phyloP scores from a whole-genome alignment of 2,888 invertebrate species.

The Synanthedon vespiformis region DNA sequence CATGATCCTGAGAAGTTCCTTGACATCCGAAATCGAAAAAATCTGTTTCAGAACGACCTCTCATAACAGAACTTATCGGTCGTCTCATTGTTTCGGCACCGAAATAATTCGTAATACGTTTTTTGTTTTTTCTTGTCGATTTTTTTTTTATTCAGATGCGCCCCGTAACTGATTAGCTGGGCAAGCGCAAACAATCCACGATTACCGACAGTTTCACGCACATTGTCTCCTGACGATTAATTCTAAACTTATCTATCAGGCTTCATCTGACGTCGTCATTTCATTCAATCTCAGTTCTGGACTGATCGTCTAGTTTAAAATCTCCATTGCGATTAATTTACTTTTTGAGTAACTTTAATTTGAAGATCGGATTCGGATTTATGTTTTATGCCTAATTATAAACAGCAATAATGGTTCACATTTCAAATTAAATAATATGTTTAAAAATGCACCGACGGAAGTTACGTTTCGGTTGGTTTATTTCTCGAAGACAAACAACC shows the following conservation, averaged over 20 bases:
- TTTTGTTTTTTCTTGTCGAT: conserved; percentile 7
- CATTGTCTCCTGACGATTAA: conserved; percentile 35
- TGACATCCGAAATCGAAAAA: conserved; percentile 31
- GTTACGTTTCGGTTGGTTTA: conserved; percentile 28
- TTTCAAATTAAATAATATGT: neutral
- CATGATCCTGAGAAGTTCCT: conserved; percentile 37
- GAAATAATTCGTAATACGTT: conserved; percentile 16
- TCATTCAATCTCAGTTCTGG: too few species aligned
- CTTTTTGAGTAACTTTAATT: too few species aligned
- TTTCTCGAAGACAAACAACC: conserved; percentile 20
- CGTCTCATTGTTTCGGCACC: conserved; percentile 21
- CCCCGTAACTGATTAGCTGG: conserved; percentile 34
- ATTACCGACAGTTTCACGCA: conserved; percentile 36
- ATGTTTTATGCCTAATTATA: too few species aligned
- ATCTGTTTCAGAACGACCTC: conserved; percentile 6
- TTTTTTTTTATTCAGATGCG: conserved; percentile 19
- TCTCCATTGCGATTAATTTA: too few species aligned
- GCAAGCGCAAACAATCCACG: conserved; percentile 22
- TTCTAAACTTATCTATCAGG: conserved; percentile 10
- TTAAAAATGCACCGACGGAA: conserved; percentile 2
- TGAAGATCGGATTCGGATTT: too few species aligned
- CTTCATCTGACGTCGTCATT: too few species aligned
- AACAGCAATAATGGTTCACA: too few species aligned
- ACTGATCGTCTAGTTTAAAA: too few species aligned
- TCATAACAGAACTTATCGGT: conserved; percentile 25